Evolutionary conservation across 2,888 invertebrate species (phyloP).

Genomic region (Cryptops parisi): DNA sequence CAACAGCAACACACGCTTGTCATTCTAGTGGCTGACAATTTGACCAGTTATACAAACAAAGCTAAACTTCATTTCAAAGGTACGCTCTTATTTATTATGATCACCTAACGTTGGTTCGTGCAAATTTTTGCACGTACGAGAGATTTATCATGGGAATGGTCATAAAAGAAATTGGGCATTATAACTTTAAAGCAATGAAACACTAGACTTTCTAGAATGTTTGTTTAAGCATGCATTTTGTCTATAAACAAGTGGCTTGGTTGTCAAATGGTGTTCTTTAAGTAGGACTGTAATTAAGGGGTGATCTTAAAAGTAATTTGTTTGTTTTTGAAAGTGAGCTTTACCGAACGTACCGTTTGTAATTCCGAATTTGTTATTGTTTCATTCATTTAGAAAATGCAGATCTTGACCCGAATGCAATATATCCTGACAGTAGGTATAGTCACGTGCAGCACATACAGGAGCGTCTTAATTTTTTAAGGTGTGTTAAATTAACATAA

Average conservation of each 20-base stretch:
- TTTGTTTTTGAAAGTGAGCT: too few relatives aligned
- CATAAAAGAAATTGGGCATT: too few relatives aligned
- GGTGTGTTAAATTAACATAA: conserved; percentile 21
- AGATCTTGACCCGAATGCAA: conserved; percentile 50
- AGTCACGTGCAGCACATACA: conserved; percentile 85
- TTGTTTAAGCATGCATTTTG: too few relatives aligned
- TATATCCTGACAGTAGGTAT: conserved; percentile 61
- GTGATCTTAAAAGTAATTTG: too few relatives aligned
- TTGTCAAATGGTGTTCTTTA: too few relatives aligned
- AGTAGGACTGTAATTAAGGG: too few relatives aligned
- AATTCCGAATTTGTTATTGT: not conserved
- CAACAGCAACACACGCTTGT: conserved; percentile 86
- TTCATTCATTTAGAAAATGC: conserved; percentile 45
- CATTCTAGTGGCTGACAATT: conserved; percentile 81
- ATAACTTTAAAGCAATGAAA: too few relatives aligned
- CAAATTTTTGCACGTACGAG: not conserved
- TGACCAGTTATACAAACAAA: conserved; percentile 71
- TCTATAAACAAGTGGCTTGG: too few relatives aligned
- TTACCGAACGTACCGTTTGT: too few relatives aligned
- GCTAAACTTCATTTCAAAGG: conserved; percentile 50
- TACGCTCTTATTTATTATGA: conserved; percentile 19
- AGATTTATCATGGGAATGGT: too few relatives aligned
- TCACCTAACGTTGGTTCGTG: not conserved
- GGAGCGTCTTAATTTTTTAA: conserved; percentile 78
- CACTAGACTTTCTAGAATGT: too few relatives aligned